These are phyloP conservation scores for Octonoba sinensis DNA, from an alignment of 2,888 invertebrate genomes.

Conservation along the genomic window DNA sequence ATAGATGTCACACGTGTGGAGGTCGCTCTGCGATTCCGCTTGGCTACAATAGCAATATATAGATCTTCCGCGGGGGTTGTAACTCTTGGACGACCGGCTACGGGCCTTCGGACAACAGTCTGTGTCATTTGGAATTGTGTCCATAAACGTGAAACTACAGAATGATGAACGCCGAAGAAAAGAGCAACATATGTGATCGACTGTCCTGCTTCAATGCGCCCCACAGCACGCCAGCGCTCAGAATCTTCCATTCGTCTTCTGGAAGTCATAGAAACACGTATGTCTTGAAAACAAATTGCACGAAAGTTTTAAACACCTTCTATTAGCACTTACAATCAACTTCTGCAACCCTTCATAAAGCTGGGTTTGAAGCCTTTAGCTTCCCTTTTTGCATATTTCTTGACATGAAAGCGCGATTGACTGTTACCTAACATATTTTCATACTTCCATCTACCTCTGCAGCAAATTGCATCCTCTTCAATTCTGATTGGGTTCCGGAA, in stretches of 20 bases:
- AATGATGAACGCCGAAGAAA: constrained; percentile 12
- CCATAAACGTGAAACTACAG: constrained; percentile 15
- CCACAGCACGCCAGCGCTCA: background rate
- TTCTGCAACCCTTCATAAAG: constrained; percentile 12
- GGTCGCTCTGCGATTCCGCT: background rate
- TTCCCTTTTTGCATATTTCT: constrained; percentile 15
- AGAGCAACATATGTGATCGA: constrained; percentile 11
- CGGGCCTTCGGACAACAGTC: constrained; percentile 12
- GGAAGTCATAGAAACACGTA: constrained; percentile 14
- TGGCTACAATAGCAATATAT: constrained; percentile 17
- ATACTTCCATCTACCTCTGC: constrained; percentile 16
- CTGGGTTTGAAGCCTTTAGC: background rate
- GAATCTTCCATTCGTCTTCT: constrained; percentile 28
- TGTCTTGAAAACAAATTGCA: constrained; percentile 2
- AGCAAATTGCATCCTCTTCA: constrained; percentile 12
- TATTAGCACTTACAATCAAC: constrained; percentile 3
- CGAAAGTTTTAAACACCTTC: constrained; percentile 1
- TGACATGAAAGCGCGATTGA: constrained; percentile 7
- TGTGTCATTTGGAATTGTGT: constrained; percentile 13
- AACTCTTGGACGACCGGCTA: constrained; percentile 10
- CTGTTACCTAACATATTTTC: constrained; percentile 19
- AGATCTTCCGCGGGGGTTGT: background rate
- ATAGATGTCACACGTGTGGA: constrained; percentile 8
- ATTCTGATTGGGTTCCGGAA: constrained; percentile 9
- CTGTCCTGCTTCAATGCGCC: constrained; percentile 13